phyloP scores from a whole-genome alignment of 2,888 invertebrate genomes.

The Rhaphigaster nebulosa region DNA sequence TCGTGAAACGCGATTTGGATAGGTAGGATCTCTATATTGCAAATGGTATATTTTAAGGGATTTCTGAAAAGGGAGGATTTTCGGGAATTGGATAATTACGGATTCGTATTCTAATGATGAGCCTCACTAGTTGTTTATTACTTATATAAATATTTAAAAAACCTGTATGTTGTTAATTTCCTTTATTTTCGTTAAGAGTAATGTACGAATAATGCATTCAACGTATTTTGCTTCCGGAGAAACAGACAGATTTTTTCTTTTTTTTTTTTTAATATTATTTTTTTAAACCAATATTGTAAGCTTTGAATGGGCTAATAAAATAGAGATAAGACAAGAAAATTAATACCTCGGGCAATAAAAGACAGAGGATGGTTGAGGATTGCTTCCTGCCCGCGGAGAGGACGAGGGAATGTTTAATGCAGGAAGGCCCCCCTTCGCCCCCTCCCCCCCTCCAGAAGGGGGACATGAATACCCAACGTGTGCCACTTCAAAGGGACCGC shows the following conservation, averaged over 20 bases:
- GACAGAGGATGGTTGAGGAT: neutral
- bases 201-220: neutral
- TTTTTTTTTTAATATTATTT: no score
- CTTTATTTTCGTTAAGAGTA: neutral
- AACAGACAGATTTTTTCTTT: neutral
- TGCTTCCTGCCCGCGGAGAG: neutral
- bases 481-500: neutral
- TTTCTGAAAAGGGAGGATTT: no score
- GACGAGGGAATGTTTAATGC: neutral
- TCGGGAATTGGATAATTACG: no score
- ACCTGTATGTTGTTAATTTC: neutral
- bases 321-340: neutral
- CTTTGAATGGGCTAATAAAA: neutral
- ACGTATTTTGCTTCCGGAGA: neutral
- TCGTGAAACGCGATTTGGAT: no score
- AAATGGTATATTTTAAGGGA: no score
- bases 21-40: no score
- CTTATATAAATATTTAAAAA: no score
- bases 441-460: neutral
- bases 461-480: slow-evolving; percentile 23
- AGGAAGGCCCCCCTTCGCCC: neutral
- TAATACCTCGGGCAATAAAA: neutral
- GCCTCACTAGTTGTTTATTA: no score
- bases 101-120: no score
- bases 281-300: neutral